Conservation (phyloP, 2,797 vertebrate genomes). For the Sebastes kiyomatsui region DNA sequence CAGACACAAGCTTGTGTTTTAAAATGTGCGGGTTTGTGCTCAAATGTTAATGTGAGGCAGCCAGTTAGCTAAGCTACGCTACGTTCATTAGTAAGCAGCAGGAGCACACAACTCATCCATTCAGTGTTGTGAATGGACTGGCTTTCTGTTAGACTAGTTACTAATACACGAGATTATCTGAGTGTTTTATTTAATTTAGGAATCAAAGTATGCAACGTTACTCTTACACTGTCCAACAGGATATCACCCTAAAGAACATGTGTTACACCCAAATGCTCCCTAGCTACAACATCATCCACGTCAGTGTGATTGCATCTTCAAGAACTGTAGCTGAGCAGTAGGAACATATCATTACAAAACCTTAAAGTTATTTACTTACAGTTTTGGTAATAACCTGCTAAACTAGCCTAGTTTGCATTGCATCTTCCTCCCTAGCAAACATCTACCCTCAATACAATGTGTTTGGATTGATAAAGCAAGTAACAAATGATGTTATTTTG, state of each 20-base stretch:
- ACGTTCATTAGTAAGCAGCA: conserved; percentile 11
- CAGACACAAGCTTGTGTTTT: not conserved
- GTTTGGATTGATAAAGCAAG: not conserved
- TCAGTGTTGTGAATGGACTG: conserved; percentile 37
- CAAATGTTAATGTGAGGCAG: not conserved
- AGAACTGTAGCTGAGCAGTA: not conserved
- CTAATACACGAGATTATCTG: not conserved
- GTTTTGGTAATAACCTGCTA: not conserved
- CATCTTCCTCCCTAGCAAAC: not conserved
- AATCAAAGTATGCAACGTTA: not conserved
- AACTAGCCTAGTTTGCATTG: not conserved
- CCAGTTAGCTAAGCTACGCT: conserved; percentile 9
- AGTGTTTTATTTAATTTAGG: not conserved
- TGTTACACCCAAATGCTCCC: not conserved
- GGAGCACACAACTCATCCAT: not conserved
- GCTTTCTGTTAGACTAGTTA: not conserved
- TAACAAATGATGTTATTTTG: not conserved
- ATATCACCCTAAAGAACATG: not conserved
- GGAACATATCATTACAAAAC: not conserved
- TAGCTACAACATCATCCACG: not conserved
- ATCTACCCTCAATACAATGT: not conserved
- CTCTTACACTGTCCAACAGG: not conserved
- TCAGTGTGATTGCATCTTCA: not conserved
- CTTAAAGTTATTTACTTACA: not conserved
- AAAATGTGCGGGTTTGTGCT: not conserved